Evolutionary conservation across 2,888 invertebrate genomes (phyloP).

Genomic region (Cephus nigrinus): DNA sequence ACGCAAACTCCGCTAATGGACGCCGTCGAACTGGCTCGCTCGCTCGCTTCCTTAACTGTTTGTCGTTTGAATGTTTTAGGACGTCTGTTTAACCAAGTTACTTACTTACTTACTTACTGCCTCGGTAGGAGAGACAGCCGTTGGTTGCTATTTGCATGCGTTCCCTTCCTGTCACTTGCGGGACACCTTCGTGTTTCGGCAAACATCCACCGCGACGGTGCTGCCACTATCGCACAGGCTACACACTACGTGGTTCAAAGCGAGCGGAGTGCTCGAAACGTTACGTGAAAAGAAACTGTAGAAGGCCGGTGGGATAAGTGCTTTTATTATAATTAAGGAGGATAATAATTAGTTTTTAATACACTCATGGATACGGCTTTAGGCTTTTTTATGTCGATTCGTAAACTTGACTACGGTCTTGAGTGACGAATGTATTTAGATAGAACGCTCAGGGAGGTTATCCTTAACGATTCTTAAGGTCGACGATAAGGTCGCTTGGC

Average conservation of each 20-base stretch:
- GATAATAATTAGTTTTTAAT: background rate
- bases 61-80: slow-evolving; percentile 65
- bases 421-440: background rate
- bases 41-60: slow-evolving; percentile 53
- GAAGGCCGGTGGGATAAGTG: background rate
- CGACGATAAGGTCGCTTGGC: background rate
- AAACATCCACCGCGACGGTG: background rate
- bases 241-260: background rate
- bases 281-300: background rate
- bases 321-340: background rate
- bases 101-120: slow-evolving; percentile 58
- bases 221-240: background rate
- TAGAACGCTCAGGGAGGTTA: background rate
- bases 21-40: slow-evolving; percentile 20
- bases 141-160: slow-evolving; percentile 46
- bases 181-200: slow-evolving; percentile 1
- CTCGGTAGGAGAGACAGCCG: slow-evolving; percentile 53
- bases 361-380: background rate
- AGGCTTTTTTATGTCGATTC: background rate
- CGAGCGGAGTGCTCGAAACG: background rate
- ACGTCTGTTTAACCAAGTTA: slow-evolving; percentile 58
- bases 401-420: background rate
- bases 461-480: background rate
- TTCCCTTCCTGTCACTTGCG: slow-evolving; percentile 6
- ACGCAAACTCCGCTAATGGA: slow-evolving; percentile 66